phyloP scores from a whole-genome alignment of 2,888 invertebrate species.

The Oscheius sp. region DNA sequence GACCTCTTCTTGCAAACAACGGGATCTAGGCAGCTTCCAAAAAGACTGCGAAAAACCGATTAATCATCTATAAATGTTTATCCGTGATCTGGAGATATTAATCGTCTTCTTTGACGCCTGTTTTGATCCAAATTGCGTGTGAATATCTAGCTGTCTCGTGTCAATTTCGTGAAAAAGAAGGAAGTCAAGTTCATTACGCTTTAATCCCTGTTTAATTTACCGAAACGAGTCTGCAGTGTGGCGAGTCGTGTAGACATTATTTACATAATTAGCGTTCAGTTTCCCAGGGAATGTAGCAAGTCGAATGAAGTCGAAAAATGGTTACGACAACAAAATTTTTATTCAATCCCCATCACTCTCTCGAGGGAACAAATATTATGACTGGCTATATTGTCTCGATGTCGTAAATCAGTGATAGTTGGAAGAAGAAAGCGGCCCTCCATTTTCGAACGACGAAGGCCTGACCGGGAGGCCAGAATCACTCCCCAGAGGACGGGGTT shows the following conservation, averaged over 20 bases:
- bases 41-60: neutral
- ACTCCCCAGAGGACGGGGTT: constrained; percentile 19
- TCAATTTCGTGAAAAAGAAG: neutral
- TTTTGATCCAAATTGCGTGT: constrained; percentile 5
- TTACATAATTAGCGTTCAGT: constrained; percentile 26
- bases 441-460: constrained; percentile 10
- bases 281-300: constrained; percentile 1
- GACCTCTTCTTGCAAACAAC: constrained; percentile 14
- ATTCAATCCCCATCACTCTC: neutral
- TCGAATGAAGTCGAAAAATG: neutral
- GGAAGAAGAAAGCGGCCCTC: neutral
- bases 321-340: neutral
- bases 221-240: neutral
- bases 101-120: neutral
- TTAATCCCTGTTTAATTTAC: constrained; percentile 15
- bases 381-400: neutral
- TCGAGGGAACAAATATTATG: neutral
- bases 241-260: constrained; percentile 19
- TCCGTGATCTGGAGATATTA: neutral
- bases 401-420: constrained; percentile 24
- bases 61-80: neutral
- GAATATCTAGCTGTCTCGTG: neutral
- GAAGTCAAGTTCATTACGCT: constrained; percentile 12
- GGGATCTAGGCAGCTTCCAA: too few species aligned
- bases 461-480: constrained; percentile 5